Evolutionary conservation across 2,113 vertebrate genomes (phyloP), one percentile per base, ranked within the genome.

Genomic region (Nibea albiflora): DNA sequence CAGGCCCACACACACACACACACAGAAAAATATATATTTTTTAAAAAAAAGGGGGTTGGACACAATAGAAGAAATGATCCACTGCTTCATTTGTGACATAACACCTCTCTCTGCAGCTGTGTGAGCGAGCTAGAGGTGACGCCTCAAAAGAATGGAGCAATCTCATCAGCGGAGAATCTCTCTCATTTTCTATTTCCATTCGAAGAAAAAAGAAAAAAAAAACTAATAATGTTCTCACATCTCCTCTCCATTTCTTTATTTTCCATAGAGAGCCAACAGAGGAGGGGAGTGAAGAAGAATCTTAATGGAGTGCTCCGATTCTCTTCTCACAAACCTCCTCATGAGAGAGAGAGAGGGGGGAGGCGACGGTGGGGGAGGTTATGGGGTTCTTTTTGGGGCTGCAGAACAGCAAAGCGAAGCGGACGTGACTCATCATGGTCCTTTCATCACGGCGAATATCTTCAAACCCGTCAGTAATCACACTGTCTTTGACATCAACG

Each of bases 161-260:
- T 90, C 87, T 91, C 85, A 92, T 92, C 86, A 81, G 78, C 31
- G 19, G 71, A 83, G 81, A 89, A 67, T 76, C 89, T 83, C 62
- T n/a, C 77, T 83, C 73, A 62, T 81, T 88, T 85, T 86, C 73
- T 44, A 80, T 91, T 85, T 84, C 79, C 56, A 85, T 63, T 84
- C 15, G 11, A 71, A 70, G 53, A 79, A 54, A 65, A 76, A 73
- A 56, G 42, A 64, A 76, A 74, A 72, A 54, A 15, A 42, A 35
- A 72, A 26, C 62, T 74, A 80, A 89, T 87, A 81, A 89, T 85
- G 83, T 81, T 69, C 83, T 88, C 71, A 77, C 82, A 67, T 79
- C 64, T 75, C 74, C 42, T n/a, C 71, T 79, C 26, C 58, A 24
- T 49, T 65, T 50, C 77, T 85, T 90, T 71, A 76, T 84, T 78